Evolutionary conservation across 2,888 invertebrate species (phyloP).

Genomic region (Eristalinus aeneus): DNA sequence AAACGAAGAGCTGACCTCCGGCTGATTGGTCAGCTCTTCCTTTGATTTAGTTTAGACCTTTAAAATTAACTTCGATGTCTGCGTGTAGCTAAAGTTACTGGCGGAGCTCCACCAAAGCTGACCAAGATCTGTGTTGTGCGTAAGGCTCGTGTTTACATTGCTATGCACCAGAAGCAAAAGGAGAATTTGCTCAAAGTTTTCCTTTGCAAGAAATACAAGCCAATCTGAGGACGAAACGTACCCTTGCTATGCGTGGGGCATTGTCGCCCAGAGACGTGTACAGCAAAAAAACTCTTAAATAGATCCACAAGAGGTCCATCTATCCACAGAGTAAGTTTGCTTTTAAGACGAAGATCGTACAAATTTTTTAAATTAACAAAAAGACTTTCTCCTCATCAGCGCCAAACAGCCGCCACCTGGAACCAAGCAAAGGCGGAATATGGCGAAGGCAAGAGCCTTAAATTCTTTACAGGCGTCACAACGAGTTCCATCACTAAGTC

Average conservation of each 20-base stretch:
- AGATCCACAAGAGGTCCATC: conserved; percentile 91
- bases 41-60: no score
- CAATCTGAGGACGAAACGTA: conserved; percentile 99
- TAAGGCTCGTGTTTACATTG: conserved; percentile 98
- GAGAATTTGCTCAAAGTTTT: conserved; percentile 97
- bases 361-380: conserved; percentile 50
- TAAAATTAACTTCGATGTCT: no score
- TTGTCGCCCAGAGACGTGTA: conserved; percentile 93
- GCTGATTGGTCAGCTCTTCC: no score
- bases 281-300: conserved; percentile 93
- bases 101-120: conserved; percentile 98
- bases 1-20: no score
- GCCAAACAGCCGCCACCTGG: no score
- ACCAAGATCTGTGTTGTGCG: conserved; percentile 99
- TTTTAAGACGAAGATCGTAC: conserved; percentile 91
- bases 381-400: no score
- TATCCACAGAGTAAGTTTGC: conserved; percentile 97
- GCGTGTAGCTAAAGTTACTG: no score
- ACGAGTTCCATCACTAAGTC: no score
- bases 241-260: conserved; percentile 95
- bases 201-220: conserved; percentile 98
- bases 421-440: no score
- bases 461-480: no score
- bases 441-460: no score
- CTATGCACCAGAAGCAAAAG: conserved; percentile 99